Evolutionary conservation across 2,113 vertebrate genomes (phyloP).

Genomic region (Ictalurus furcatus): DNA sequence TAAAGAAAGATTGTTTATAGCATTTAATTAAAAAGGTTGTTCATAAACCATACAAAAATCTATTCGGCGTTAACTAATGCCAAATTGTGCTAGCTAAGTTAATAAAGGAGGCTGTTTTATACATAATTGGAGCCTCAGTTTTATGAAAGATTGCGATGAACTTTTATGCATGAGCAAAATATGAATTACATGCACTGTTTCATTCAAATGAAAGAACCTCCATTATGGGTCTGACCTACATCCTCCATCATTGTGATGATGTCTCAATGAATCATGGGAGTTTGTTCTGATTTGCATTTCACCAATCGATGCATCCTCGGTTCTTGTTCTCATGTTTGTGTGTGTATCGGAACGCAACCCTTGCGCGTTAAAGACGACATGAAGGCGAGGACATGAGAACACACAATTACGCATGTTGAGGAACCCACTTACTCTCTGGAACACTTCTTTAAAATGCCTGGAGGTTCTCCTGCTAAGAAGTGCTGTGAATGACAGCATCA

Average conservation of each 20-base stretch:
- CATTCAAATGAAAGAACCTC: background rate
- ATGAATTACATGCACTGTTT: background rate
- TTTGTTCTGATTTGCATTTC: background rate
- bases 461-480: background rate
- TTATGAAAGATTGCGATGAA: background rate
- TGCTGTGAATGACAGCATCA: background rate
- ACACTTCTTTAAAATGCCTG: background rate
- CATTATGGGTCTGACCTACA: background rate
- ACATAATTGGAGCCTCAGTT: background rate
- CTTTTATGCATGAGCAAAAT: background rate
- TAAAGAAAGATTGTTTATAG: background rate
- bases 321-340: background rate
- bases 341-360: background rate
- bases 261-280: background rate
- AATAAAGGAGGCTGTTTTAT: background rate
- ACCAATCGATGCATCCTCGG: background rate
- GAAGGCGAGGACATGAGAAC: background rate
- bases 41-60: background rate
- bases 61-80: background rate
- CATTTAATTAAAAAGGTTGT: background rate
- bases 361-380: too few relatives aligned
- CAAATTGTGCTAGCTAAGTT: background rate
- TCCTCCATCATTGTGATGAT: background rate
- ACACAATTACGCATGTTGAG: background rate
- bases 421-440: background rate